Percentiles rank a stretch among this genome's conserved stretches.
Evolutionary conservation across 2,797 vertebrate genomes (phyloP).

Genomic region (Poeciliopsis gracilis): DNA sequence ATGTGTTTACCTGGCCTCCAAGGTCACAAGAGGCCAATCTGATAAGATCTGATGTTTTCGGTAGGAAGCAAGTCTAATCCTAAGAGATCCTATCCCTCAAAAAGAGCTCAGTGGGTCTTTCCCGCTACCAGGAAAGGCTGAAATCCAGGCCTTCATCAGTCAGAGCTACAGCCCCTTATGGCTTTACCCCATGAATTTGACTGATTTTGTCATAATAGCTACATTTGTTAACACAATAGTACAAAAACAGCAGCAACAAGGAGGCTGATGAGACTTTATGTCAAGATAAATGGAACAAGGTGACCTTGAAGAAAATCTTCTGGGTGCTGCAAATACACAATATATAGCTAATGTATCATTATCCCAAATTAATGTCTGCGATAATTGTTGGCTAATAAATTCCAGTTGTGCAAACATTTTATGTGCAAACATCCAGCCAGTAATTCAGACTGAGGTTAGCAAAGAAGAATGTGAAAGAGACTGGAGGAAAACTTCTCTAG

Average conservation of each 20-base stretch:
- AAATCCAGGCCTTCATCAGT: not conserved
- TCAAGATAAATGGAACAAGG: not conserved
- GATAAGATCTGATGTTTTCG: not conserved
- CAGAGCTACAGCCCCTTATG: not conserved
- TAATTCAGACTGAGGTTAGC: not conserved
- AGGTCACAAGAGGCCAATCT: constrained; percentile 6
- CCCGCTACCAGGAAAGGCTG: not conserved
- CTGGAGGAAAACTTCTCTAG: not conserved
- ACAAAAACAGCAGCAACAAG: no score
- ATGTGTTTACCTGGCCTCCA: not conserved
- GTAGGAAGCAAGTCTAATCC: not conserved
- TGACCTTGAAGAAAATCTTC: not conserved
- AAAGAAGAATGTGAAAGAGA: not conserved
- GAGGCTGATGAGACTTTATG: not conserved
- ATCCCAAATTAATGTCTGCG: not conserved
- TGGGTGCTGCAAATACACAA: not conserved
- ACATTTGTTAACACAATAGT: no score
- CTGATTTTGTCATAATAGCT: not conserved
- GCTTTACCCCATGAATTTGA: not conserved
- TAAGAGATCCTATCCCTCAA: not conserved
- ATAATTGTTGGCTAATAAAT: not conserved
- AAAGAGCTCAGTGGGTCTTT: not conserved
- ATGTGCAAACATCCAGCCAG: no score
- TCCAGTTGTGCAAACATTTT: no score
- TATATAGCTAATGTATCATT: not conserved